A percentile compares a stretch with the other conserved stretches of the same genome.
Conservation (phyloP, 2,797 vertebrate species). For the Valencia hispanica region DNA sequence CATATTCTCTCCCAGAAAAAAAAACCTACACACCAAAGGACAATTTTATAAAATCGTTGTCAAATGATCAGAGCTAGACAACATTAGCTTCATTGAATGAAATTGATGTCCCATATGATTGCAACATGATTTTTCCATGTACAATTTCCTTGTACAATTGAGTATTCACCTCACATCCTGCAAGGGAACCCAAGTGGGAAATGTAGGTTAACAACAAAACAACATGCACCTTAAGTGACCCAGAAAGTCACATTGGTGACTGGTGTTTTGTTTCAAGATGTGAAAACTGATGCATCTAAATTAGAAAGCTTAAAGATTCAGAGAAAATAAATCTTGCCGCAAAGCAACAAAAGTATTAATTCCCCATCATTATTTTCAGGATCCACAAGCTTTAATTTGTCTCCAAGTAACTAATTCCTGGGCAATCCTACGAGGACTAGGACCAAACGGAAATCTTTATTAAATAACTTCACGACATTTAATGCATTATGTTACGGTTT, state of each 20-base stretch:
- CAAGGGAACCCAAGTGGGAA: slow-evolving; percentile 35
- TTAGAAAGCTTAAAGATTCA: not conserved
- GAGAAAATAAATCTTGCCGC: not conserved
- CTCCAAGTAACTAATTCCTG: too few species aligned
- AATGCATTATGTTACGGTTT: too few species aligned
- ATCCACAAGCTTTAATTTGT: too few species aligned
- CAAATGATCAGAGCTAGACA: slow-evolving; percentile 38
- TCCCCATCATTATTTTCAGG: too few species aligned
- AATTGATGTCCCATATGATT: slow-evolving; percentile 20
- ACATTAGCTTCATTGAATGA: slow-evolving; percentile 20
- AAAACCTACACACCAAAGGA: slow-evolving; percentile 25
- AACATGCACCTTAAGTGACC: slow-evolving; percentile 56
- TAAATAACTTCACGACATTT: too few species aligned
- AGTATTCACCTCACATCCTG: slow-evolving; percentile 26
- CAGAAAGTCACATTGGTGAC: slow-evolving; percentile 44
- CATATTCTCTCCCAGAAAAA: slow-evolving; percentile 58
- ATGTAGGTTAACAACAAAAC: slow-evolving; percentile 41
- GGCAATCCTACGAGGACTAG: too few species aligned
- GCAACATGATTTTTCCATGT: slow-evolving; percentile 19
- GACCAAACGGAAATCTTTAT: too few species aligned
- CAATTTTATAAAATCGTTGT: slow-evolving; percentile 16
- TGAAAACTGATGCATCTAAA: slow-evolving; percentile 19
- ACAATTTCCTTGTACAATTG: not conserved
- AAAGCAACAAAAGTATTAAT: too few species aligned
- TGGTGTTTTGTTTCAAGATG: slow-evolving; percentile 23